phyloP scores from a whole-genome alignment of 1,140 invertebrate species.

The Vanessa atalanta region DNA sequence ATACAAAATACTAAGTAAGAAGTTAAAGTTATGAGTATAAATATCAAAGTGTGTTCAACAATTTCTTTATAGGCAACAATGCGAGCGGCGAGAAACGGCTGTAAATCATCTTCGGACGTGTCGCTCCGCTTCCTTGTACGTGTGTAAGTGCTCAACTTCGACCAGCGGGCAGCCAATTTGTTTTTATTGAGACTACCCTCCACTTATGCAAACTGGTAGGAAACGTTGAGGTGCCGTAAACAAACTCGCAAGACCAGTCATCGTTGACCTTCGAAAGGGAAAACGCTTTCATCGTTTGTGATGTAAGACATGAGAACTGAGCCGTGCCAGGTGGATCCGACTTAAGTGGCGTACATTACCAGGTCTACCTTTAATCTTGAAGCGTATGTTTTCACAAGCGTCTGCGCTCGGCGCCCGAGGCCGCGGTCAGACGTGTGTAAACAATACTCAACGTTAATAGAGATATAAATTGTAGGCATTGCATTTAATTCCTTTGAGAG shows the following conservation, averaged over 20 bases:
- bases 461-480: slow-evolving; percentile 76
- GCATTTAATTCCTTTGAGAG: slow-evolving; percentile 72
- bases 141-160: slow-evolving; percentile 72
- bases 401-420: slow-evolving; percentile 56
- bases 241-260: slow-evolving; percentile 63
- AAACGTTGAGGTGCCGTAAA: slow-evolving; percentile 76
- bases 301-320: slow-evolving; percentile 35
- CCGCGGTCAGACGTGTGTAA: slow-evolving; percentile 67
- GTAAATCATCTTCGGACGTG: slow-evolving; percentile 70
- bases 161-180: slow-evolving; percentile 72
- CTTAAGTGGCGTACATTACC: slow-evolving; percentile 44
- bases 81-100: slow-evolving; percentile 53
- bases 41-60: slow-evolving; percentile 30
- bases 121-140: slow-evolving; percentile 74
- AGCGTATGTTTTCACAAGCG: slow-evolving; percentile 72
- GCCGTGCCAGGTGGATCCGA: slow-evolving; percentile 41
- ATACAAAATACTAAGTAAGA: not conserved
- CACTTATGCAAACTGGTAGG: slow-evolving; percentile 76
- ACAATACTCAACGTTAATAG: slow-evolving; percentile 77
- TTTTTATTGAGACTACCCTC: slow-evolving; percentile 79
- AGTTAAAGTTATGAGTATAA: slow-evolving; percentile 20
- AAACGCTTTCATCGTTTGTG: slow-evolving; percentile 34
- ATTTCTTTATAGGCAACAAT: slow-evolving; percentile 41
- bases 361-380: slow-evolving; percentile 72
- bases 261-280: slow-evolving; percentile 48